Evolutionary conservation across 2,113 vertebrate genomes (phyloP), one percentile per base, ranked within the genome.

Genomic region (Malurus melanocephalus): DNA sequence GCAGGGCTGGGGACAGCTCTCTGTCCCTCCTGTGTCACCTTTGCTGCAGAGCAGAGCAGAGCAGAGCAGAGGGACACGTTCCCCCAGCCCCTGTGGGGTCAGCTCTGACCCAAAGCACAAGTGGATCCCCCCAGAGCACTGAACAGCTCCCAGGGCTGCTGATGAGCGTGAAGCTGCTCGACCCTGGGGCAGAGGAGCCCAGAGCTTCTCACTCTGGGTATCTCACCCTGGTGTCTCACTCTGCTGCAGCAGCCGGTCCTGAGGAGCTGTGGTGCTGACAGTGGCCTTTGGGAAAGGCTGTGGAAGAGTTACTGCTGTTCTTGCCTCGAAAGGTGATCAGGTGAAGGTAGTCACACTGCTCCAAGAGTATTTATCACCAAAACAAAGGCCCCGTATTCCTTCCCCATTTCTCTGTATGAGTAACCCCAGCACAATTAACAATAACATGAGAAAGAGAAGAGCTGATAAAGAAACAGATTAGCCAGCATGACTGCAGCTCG

Each of bases 341-440:
- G 91, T 91, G 87, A 94, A 91, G 90, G 93, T 88, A 97, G 94
- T 91, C 95, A 92, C 92, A 95, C 92, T 96, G 83, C 89, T 87
- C 93, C 84, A 38, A 83, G 49, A 86, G 76, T 89, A 45, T 69
- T 93, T 71, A 82, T 82, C 88, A 60, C 60, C 64, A 35, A 91
- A 92, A 91, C 69, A 78, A 92, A 91, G 79, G 51, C 73, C 79
- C 52, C 65, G 38, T 68, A 93, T 76, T 95, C 60, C 87, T 83
- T 86, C 87, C 72, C 85, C 6, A 0, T 80, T 87, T 95, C 94
- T 94, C 85, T 91, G 80, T 92, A 27, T 66, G 51, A 87, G 87
- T 86, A 94, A 90, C 79, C 93, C 91, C 81, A 7, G 13, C 76
- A 80, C 79, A 94, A 87, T 88, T 94, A 83, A 93, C 82, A n/a